Percentiles rank a stretch among this genome's conserved stretches.
Evolutionary conservation across 2,888 invertebrate species (phyloP).

Genomic region (Acanthosepion pharaonis): DNA sequence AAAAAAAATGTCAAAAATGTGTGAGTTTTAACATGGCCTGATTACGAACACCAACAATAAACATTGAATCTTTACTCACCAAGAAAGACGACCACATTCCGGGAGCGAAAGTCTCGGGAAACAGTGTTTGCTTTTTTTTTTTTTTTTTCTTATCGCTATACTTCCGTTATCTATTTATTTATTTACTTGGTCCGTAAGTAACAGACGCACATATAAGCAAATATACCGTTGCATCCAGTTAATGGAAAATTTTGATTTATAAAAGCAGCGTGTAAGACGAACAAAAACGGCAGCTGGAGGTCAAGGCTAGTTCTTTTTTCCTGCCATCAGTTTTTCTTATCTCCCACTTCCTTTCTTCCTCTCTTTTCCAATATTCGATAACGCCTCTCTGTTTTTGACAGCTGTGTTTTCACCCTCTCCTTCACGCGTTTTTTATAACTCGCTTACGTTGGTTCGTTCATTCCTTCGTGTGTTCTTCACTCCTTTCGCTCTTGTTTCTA

Average conservation of each 20-base stretch:
- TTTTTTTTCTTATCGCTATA: neutral
- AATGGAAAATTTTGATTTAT: neutral
- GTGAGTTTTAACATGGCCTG: neutral
- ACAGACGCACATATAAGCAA: neutral
- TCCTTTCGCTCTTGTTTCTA: neutral
- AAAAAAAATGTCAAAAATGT: neutral
- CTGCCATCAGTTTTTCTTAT: neutral
- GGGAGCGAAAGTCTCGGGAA: neutral
- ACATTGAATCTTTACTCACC: neutral
- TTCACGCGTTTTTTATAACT: neutral
- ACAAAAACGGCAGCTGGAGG: neutral
- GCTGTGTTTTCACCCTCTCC: neutral
- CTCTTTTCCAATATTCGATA: neutral
- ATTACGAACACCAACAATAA: neutral
- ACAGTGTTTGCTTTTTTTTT: neutral
- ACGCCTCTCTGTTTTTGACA: neutral
- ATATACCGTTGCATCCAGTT: neutral
- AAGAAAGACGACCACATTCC: constrained; percentile 13
- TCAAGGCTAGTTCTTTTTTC: neutral
- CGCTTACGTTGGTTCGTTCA: neutral
- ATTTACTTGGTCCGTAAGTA: neutral
- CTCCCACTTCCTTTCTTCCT: neutral
- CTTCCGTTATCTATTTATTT: neutral
- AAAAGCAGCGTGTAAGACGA: neutral
- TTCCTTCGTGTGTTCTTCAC: neutral